Percentiles rank a stretch among this genome's conserved stretches.
phyloP scores from a whole-genome alignment of 2,888 invertebrate species.

The Ormyrus thymus region DNA sequence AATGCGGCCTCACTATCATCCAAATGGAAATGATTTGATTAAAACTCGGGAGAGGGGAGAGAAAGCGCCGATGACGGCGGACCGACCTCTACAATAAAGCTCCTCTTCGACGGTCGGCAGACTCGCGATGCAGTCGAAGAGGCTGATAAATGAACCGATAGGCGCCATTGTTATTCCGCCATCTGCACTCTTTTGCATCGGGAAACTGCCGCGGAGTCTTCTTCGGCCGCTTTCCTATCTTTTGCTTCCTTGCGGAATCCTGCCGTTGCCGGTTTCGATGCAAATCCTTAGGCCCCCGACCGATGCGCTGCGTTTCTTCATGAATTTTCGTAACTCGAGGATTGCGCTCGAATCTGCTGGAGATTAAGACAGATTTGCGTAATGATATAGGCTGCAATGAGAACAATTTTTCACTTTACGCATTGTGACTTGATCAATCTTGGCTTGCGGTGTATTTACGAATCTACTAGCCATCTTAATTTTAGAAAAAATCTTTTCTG shows the following conservation, averaged over 20 bases:
- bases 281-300: too few species aligned
- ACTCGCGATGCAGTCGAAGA: slow-evolving; percentile 61
- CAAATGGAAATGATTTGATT: slow-evolving; percentile 70
- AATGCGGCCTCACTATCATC: not conserved
- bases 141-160: slow-evolving; percentile 74
- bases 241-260: not conserved
- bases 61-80: slow-evolving; percentile 58
- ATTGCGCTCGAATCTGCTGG: too few species aligned
- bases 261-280: too few species aligned
- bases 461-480: too few species aligned
- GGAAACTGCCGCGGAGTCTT: slow-evolving; percentile 7
- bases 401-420: too few species aligned
- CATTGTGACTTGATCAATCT: not conserved
- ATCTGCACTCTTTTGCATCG: slow-evolving; percentile 32
- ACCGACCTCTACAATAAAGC: slow-evolving; percentile 43
- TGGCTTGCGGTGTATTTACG: too few species aligned
- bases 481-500: too few species aligned
- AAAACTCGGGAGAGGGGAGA: slow-evolving; percentile 62
- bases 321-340: too few species aligned
- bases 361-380: too few species aligned
- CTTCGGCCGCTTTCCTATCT: not conserved
- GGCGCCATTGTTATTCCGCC: slow-evolving; percentile 65
- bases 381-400: too few species aligned
- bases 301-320: too few species aligned
- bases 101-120: slow-evolving; percentile 55